Percentiles rank a stretch among this genome's conserved stretches.
Evolutionary conservation across 1,140 invertebrate genomes (phyloP).

Genomic region (Drosophila kohkoa): DNA sequence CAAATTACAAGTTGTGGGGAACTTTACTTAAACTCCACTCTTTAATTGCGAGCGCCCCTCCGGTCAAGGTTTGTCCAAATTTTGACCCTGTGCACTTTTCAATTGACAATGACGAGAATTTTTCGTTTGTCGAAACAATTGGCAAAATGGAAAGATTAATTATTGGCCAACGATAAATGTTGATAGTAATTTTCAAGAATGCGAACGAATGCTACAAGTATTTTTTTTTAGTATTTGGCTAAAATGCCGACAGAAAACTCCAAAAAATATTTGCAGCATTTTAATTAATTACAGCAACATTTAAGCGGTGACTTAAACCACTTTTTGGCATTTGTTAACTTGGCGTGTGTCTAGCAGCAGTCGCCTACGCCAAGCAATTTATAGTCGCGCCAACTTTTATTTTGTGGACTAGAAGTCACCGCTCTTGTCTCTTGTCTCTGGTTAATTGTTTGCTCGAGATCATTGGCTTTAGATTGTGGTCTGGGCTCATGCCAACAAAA

Average conservation of each 20-base stretch:
- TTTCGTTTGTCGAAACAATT: background rate
- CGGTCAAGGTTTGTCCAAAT: conserved; percentile 28
- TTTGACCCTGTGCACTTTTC: conserved; percentile 33
- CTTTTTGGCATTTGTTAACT: conserved; percentile 48
- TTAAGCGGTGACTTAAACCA: conserved; percentile 28
- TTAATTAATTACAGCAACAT: conserved; percentile 68
- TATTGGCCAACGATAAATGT: conserved; percentile 27
- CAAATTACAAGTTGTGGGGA: conserved; percentile 34
- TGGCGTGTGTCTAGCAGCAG: conserved; percentile 40
- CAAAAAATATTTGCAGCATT: conserved; percentile 40
- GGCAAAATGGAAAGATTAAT: background rate
- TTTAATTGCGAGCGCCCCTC: conserved; percentile 19
- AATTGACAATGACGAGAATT: conserved; percentile 33
- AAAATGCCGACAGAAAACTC: background rate
- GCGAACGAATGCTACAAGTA: conserved; percentile 1
- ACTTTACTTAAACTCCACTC: conserved; percentile 2
- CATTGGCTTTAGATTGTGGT: conserved; percentile 45
- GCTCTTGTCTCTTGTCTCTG: conserved; percentile 21
- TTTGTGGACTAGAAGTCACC: conserved; percentile 39
- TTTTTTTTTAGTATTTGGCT: conserved; percentile 19
- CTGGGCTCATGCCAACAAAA: conserved; percentile 63
- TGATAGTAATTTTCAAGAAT: conserved; percentile 44
- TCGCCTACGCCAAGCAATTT: conserved; percentile 46
- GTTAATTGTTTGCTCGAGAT: conserved; percentile 68
- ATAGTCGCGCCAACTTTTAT: conserved; percentile 25